Conservation (phyloP, 1,140 invertebrate genomes). For the Eriosoma lanigerum region DNA sequence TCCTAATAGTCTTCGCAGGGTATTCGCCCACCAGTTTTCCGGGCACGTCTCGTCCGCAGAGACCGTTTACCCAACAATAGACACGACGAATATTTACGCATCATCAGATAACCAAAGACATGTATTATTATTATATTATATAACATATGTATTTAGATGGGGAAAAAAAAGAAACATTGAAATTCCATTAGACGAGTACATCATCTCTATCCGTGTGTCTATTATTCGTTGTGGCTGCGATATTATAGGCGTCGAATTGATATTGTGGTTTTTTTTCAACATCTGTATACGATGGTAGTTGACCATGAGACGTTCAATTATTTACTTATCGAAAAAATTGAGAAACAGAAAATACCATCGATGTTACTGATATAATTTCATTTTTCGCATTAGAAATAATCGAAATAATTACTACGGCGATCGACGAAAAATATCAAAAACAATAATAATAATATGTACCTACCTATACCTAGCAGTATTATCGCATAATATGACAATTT, state of each 20-base stretch:
- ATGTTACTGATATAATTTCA: too few relatives aligned
- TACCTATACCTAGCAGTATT: too few relatives aligned
- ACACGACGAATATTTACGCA: neutral
- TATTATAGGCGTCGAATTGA: neutral
- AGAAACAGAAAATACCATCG: too few relatives aligned
- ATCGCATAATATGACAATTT: too few relatives aligned
- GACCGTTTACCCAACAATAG: conserved; percentile 30
- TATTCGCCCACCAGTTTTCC: conserved; percentile 19
- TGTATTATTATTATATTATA: neutral
- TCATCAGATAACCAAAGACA: conserved; percentile 28
- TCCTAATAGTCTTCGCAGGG: neutral
- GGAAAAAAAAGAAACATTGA: conserved; percentile 33
- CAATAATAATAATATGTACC: too few relatives aligned
- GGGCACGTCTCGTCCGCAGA: neutral
- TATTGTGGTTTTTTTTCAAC: conserved; percentile 4
- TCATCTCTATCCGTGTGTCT: neutral
- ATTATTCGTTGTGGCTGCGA: neutral
- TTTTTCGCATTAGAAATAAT: too few relatives aligned
- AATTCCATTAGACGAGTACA: conserved; percentile 33
- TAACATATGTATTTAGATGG: too few relatives aligned
- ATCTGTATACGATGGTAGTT: conserved; percentile 11
- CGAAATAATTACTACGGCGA: too few relatives aligned
- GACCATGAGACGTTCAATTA: too few relatives aligned
- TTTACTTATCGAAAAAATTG: too few relatives aligned
- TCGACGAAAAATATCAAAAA: too few relatives aligned